Evolutionary conservation across 2,113 vertebrate genomes (phyloP).

Genomic region (Choloepus hoffmanni): DNA sequence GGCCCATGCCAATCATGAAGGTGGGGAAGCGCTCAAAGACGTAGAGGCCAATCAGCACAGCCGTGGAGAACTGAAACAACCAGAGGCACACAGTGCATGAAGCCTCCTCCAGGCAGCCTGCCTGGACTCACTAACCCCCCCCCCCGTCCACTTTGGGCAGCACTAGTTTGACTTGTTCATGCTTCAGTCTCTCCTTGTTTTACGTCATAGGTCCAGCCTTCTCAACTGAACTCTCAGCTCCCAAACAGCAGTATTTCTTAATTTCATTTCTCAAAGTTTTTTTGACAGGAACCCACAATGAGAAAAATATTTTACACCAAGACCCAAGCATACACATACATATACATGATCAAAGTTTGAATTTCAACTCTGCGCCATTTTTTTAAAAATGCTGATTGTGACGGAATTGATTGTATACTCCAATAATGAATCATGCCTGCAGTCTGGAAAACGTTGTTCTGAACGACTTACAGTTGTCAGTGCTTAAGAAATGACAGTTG

Average conservation of each 20-base stretch:
- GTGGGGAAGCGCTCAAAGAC: slow-evolving; percentile 94
- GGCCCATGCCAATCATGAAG: slow-evolving; percentile 93
- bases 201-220: background rate
- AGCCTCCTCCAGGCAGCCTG: background rate
- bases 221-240: background rate
- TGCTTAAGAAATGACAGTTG: background rate
- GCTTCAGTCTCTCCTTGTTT: background rate
- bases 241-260: background rate
- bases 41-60: slow-evolving; percentile 93
- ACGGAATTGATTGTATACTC: background rate
- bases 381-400: background rate
- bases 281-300: background rate
- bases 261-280: slow-evolving; percentile 21
- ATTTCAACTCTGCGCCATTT: background rate
- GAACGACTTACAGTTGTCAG: background rate
- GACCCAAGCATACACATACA: background rate
- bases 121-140: background rate
- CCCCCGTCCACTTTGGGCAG: background rate
- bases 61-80: slow-evolving; percentile 93
- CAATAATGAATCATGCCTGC: background rate
- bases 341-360: background rate
- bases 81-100: background rate
- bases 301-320: background rate
- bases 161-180: background rate
- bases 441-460: background rate